These are phyloP conservation scores for Crematogaster levior DNA, from an alignment of 2,888 invertebrate genomes.

Conservation along the genomic window DNA sequence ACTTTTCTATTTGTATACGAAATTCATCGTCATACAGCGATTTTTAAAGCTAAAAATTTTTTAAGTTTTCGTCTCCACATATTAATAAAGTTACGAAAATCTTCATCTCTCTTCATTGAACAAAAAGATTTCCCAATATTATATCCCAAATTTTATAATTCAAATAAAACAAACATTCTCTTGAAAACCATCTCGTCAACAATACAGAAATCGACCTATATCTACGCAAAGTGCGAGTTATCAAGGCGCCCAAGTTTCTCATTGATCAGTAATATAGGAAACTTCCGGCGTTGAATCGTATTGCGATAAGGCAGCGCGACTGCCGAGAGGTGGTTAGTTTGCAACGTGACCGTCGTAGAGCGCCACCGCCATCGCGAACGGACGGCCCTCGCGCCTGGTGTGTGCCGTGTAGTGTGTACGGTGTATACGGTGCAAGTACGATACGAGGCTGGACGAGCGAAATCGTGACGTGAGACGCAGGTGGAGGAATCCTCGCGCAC, in stretches of 20 bases:
- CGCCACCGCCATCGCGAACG: constrained; percentile 58
- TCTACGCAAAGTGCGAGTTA: no score
- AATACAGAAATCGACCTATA: no score
- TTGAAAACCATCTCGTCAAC: no score
- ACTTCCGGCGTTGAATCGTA: no score
- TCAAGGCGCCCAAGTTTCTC: background rate
- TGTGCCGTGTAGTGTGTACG: constrained; percentile 31
- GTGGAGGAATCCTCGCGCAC: constrained; percentile 67
- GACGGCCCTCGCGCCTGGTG: constrained; percentile 13
- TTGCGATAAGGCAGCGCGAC: background rate
- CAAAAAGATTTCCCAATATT: no score
- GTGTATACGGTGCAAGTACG: constrained; percentile 61
- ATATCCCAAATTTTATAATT: no score
- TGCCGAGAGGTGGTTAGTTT: constrained; percentile 36
- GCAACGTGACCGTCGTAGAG: constrained; percentile 58
- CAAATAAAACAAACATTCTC: no score
- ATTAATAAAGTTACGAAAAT: no score
- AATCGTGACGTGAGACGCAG: constrained; percentile 20
- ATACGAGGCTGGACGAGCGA: constrained; percentile 72
- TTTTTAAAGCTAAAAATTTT: background rate
- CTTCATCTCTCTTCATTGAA: no score
- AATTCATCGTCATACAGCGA: background rate
- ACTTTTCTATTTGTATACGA: constrained; percentile 1
- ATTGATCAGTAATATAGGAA: background rate
- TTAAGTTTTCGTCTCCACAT: no score